Percentiles rank a stretch among this genome's conserved stretches.
Evolutionary conservation across 2,113 vertebrate species (phyloP).

Genomic region (Ophthalmolycus amberensis): DNA sequence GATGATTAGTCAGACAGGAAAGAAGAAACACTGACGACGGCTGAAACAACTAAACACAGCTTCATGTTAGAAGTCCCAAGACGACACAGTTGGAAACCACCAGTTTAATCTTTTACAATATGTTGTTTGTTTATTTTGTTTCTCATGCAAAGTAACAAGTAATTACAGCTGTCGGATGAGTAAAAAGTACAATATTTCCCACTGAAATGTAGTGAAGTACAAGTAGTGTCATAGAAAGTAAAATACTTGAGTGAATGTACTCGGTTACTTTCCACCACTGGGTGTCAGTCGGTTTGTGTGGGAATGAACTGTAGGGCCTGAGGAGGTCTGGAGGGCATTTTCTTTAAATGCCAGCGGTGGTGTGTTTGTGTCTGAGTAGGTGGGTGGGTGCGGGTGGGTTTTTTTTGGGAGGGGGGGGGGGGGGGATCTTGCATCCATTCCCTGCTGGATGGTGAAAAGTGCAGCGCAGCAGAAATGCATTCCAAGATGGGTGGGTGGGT

Average conservation of each 20-base stretch:
- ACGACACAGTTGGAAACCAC: neutral
- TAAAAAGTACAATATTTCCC: neutral
- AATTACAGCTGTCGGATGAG: neutral
- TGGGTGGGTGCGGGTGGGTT: conserved; percentile 51
- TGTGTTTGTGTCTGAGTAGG: conserved; percentile 67
- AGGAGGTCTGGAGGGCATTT: conserved; percentile 40
- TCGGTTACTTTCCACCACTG: conserved; percentile 23
- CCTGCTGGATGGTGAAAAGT: conserved; percentile 82
- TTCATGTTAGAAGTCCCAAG: neutral
- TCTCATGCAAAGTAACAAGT: neutral
- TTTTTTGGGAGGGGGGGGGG: neutral
- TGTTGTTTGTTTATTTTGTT: neutral
- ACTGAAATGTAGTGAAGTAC: neutral
- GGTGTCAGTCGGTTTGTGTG: conserved; percentile 28
- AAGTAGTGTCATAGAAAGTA: neutral
- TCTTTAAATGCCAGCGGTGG: conserved; percentile 47
- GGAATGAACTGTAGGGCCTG: conserved; percentile 20
- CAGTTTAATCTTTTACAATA: neutral
- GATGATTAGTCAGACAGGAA: neutral
- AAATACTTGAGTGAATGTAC: neutral
- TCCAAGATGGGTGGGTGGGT: conserved; percentile 73
- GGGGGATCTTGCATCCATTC: conserved; percentile 71
- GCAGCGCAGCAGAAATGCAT: conserved; percentile 82
- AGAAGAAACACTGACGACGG: neutral
- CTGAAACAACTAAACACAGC: neutral